Conservation (phyloP, 92 coral and sea anemone genomes). For the Scolanthus callimorphus region DNA sequence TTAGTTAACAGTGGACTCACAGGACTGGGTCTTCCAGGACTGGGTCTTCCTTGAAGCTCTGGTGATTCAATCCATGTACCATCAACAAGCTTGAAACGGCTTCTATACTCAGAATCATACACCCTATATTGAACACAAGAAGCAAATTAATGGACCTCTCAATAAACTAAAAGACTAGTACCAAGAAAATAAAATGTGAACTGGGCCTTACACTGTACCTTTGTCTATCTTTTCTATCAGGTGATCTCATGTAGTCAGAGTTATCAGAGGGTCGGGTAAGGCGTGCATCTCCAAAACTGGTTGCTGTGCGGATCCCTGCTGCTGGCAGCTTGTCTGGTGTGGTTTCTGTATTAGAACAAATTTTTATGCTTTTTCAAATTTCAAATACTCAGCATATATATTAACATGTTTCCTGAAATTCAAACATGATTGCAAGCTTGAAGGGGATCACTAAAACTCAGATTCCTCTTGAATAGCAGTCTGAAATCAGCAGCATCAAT, state of each 20-base stretch:
- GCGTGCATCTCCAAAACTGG: constrained; percentile 80
- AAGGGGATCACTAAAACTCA: too few species aligned
- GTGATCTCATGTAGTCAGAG: constrained; percentile 61
- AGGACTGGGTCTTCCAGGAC: constrained; percentile 15
- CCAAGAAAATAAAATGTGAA: too few species aligned
- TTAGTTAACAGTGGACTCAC: neutral
- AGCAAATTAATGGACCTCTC: too few species aligned
- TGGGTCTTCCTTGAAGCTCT: constrained; percentile 33
- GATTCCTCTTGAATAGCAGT: too few species aligned
- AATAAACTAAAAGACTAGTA: too few species aligned
- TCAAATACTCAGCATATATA: too few species aligned
- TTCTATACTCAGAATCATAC: constrained; percentile 66
- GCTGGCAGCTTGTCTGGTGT: constrained; percentile 91
- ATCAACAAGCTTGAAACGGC: constrained; percentile 68
- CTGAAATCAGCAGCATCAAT: too few species aligned
- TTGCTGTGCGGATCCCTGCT: constrained; percentile 76
- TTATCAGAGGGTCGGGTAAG: constrained; percentile 81
- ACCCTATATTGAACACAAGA: too few species aligned
- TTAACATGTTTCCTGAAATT: too few species aligned
- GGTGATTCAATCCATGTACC: constrained; percentile 88
- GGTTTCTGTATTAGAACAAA: too few species aligned
- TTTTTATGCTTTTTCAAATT: too few species aligned
- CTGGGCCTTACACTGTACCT: neutral
- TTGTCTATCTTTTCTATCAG: constrained; percentile 59
- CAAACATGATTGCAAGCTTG: neutral